Conservation (phyloP, 2,888 invertebrate species). For the Pegoplata infirma region DNA sequence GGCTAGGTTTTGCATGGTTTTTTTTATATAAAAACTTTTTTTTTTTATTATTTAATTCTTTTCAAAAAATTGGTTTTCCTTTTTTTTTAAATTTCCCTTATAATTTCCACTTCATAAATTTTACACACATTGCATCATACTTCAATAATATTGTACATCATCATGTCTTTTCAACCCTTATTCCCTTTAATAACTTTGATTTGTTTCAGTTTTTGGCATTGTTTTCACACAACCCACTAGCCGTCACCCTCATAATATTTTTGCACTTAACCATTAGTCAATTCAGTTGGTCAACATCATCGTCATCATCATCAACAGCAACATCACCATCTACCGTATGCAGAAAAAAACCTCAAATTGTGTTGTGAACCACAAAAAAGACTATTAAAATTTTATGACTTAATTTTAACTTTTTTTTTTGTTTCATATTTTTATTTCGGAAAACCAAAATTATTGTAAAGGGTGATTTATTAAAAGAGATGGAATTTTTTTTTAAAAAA, state of each 20-base stretch:
- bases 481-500: too few relatives aligned
- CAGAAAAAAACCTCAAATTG: conserved; percentile 59
- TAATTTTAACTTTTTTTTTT: conserved; percentile 55
- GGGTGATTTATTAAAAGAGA: too few relatives aligned
- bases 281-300: conserved; percentile 33
- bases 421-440: conserved; percentile 28
- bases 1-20: background rate
- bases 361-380: conserved; percentile 61
- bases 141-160: conserved; percentile 5
- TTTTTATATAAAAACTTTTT: background rate
- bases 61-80: background rate
- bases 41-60: conserved; percentile 34
- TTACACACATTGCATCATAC: conserved; percentile 2
- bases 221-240: background rate
- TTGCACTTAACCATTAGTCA: conserved; percentile 43
- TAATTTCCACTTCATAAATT: conserved; percentile 44
- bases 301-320: background rate
- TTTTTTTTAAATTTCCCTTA: background rate
- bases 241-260: background rate
- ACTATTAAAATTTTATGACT: conserved; percentile 64
- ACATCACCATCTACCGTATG: conserved; percentile 1
- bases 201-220: too few relatives aligned
- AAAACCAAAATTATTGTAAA: conserved; percentile 40
- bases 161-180: background rate
- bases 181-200: conserved; percentile 22